These are phyloP conservation scores for Cheilosia vulpina DNA, from an alignment of 2,888 invertebrate genomes.

Conservation along the genomic window DNA sequence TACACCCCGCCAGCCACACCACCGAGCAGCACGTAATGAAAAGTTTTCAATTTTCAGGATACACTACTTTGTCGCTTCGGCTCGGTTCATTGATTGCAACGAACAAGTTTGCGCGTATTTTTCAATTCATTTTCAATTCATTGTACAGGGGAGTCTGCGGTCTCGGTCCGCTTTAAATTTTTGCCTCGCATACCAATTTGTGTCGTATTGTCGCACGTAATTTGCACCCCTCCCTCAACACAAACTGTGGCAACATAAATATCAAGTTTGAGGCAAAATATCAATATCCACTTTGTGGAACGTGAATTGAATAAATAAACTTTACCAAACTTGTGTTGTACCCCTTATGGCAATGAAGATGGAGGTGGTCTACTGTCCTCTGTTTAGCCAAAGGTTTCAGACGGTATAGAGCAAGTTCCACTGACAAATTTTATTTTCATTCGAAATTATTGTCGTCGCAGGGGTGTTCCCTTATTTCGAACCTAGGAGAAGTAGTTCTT, in stretches of 20 bases:
- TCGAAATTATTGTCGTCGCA: conserved; percentile 41
- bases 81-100: conserved; percentile 71
- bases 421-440: conserved; percentile 62
- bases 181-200: conserved; percentile 70
- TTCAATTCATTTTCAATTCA: conserved; percentile 56
- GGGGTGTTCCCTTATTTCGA: conserved; percentile 26
- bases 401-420: conserved; percentile 19
- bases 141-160: not conserved
- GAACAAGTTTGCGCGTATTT: conserved; percentile 56
- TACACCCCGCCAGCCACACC: conserved; percentile 21
- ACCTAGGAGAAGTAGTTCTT: conserved; percentile 32
- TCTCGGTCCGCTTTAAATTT: not conserved
- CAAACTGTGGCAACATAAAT: conserved; percentile 81
- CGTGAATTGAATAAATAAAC: conserved; percentile 80
- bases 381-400: conserved; percentile 6
- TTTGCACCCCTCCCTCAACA: conserved; percentile 31
- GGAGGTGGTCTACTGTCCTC: conserved; percentile 10
- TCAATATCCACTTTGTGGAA: conserved; percentile 84
- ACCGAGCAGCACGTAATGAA: conserved; percentile 55
- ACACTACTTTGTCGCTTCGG: conserved; percentile 68
- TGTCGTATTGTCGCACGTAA: conserved; percentile 71
- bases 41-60: conserved; percentile 73
- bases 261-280: conserved; percentile 84
- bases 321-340: conserved; percentile 15
- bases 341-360: conserved; percentile 13